Evolutionary conservation across 37 sponge, comb jelly and placozoan species (phyloP), one percentile per base, ranked within the genome.

Genomic region (Petrosia ficiformis): DNA sequence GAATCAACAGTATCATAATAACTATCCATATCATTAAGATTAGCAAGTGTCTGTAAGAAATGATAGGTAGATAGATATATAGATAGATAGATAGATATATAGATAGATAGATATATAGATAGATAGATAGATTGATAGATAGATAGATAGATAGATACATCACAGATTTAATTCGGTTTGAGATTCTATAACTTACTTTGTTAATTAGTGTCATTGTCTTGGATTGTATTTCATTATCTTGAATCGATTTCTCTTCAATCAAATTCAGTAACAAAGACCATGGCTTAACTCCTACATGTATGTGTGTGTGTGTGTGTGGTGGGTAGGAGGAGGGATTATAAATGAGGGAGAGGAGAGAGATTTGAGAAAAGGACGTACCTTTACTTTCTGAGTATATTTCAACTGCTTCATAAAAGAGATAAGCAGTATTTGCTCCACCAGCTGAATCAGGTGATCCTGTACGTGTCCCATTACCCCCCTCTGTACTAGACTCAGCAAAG

Each of bases 1-100:
- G 71, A 58, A 38, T 97, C 97, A 14, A 92, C 93, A 29, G 88
- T 76, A 38, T 97, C 94, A 88, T 87, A 93, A 71, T 84, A 97
- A 42, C 82, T 81, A 38, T 90, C 92, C 76, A 77, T 82, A 35
- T 88, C 92, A 16, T 42, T 71, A 25, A 97, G 74, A 39, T 83
- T 84, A 22, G 76, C 78, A 71, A 93, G 72, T 14, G 96, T 88
- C 94, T 97, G 72, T 1, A 48, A n/a, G 24, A 59, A 44, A n/a
- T 22, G 1, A 36, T 39, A 60, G 39, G 39, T 4, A n/a, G 34
- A 40, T 1, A 21, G 10, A 37, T 40, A 60, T 63, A 25, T 24
- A 22, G 4, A n/a, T 8, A 59, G 65, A n/a, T 22, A 33, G 1
- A 36, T 39, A 60, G 39, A 38, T 4, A n/a, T 4, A 40, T 1